Evolutionary conservation across 2,888 invertebrate genomes (phyloP).

Genomic region (Epirrhoe alternata): DNA sequence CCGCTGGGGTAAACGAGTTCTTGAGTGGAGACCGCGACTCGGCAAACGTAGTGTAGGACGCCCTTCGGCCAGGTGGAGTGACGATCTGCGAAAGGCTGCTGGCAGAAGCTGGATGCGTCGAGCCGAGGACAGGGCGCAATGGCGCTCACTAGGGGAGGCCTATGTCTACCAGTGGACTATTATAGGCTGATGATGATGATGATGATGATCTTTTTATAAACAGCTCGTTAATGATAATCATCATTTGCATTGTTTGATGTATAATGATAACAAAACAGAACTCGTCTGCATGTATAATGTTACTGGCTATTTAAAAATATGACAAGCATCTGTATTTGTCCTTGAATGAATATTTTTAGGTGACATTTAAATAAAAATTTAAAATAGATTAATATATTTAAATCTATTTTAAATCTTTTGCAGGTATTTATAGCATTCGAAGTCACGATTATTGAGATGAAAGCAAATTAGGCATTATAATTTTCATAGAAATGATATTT

Average conservation of each 20-base stretch:
- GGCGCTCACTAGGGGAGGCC: too few species aligned
- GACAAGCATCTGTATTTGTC: not conserved
- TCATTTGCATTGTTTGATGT: constrained; percentile 29
- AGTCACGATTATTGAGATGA: not conserved
- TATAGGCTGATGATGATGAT: too few species aligned
- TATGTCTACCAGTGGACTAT: too few species aligned
- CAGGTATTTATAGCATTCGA: not conserved
- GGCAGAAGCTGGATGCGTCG: too few species aligned
- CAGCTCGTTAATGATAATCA: constrained; percentile 22
- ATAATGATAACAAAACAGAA: constrained; percentile 11
- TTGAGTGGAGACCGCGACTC: too few species aligned
- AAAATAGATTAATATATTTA: not conserved
- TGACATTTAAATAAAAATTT: not conserved
- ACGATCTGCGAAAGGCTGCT: too few species aligned
- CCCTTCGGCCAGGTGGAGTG: too few species aligned
- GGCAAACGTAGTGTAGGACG: too few species aligned
- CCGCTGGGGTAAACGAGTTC: too few species aligned
- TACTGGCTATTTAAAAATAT: constrained; percentile 1
- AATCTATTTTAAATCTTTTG: not conserved
- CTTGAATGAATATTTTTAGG: not conserved
- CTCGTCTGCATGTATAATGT: constrained; percentile 3
- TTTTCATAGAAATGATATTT: too few species aligned
- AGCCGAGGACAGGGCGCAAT: too few species aligned
- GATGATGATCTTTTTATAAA: constrained; percentile 33
- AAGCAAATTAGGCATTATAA: not conserved